A percentile compares a stretch with the other conserved stretches of the same genome.
Conservation (phyloP, 2,797 vertebrate species). For the Glyptemys insculpta region DNA sequence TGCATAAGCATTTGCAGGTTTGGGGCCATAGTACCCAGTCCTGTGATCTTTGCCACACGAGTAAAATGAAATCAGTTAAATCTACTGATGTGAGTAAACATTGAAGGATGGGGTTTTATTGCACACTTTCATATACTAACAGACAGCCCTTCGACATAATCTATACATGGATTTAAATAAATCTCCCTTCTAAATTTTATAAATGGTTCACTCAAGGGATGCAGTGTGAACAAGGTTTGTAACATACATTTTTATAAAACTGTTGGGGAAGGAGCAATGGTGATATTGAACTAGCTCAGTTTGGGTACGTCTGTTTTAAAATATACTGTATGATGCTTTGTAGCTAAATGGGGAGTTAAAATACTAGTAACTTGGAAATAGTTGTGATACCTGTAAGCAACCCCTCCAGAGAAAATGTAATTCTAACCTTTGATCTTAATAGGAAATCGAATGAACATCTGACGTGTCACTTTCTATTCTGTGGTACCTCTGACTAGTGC, state of each 20-base stretch:
- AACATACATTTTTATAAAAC: not conserved
- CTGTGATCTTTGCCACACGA: not conserved
- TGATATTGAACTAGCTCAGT: not conserved
- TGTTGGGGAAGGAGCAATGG: not conserved
- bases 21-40: not conserved
- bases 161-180: not conserved
- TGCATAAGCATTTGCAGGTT: too few relatives aligned
- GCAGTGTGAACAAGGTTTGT: not conserved
- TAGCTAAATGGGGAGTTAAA: not conserved
- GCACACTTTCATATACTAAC: not conserved
- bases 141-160: not conserved
- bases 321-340: conserved; percentile 5
- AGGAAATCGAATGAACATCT: conserved; percentile 36
- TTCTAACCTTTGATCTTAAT: conserved; percentile 24
- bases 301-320: not conserved
- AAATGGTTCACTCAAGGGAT: not conserved
- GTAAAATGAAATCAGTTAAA: not conserved
- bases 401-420: not conserved
- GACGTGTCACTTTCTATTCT: conserved; percentile 38
- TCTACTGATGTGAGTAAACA: not conserved
- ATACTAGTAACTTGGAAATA: not conserved
- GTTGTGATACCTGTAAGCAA: not conserved
- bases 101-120: not conserved
- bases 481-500: conserved; percentile 6
- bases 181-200: not conserved